Base-by-base conservation (phyloP, 1,140 invertebrate genomes). In the Musca domestica region DNA sequence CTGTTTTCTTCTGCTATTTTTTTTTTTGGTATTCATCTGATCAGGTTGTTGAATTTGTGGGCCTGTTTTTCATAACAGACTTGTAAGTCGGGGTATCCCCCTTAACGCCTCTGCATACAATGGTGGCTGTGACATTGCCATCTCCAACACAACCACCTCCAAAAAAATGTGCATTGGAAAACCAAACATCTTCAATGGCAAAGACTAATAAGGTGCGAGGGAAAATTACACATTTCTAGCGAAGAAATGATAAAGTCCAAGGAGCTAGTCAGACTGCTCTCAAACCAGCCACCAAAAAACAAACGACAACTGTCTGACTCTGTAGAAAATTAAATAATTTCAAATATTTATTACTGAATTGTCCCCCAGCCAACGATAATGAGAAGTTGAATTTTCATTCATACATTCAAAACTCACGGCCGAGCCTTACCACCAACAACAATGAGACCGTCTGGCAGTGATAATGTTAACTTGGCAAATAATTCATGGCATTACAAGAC, bases 321-420 rank as follows among this genome's bases (percentile, higher is more conserved):
- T 17, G 17, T 34, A 61, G 56, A 61, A 61, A 61, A 61, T 61
- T 61, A 61, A 61, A 61, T 61, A 61, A 61, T 61, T 61, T 61
- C 30, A 61, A 34, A 41, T 41, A 61, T 61, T 34, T 41, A 61
- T 61, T 61, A 17, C 41, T 41, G 19, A 41, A 41, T 41, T 41
- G 34, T 41, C 34, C 12, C n/a, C n/a, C n/a, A n/a, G n/a, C n/a
- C n/a, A n/a, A n/a, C n/a, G 34, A 41, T 2, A 10, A 41, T 41
- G 34, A 41, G 34, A 9, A 2, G 4, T 12, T 41, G 27, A 30
- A 30, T 30, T 30, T 30, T 41, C 34, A 41, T 41, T 41, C 34
- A 41, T 41, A 12, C 2, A 41, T 30, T 30, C 27, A 30, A 30
- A 4, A 30, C 27, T 3, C 27, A 30, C 27, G 27, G 34, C 5